Evolutionary conservation across 2,888 invertebrate genomes (phyloP), one percentile per base, ranked within the genome.

Genomic region (Dryadula phaetusa): DNA sequence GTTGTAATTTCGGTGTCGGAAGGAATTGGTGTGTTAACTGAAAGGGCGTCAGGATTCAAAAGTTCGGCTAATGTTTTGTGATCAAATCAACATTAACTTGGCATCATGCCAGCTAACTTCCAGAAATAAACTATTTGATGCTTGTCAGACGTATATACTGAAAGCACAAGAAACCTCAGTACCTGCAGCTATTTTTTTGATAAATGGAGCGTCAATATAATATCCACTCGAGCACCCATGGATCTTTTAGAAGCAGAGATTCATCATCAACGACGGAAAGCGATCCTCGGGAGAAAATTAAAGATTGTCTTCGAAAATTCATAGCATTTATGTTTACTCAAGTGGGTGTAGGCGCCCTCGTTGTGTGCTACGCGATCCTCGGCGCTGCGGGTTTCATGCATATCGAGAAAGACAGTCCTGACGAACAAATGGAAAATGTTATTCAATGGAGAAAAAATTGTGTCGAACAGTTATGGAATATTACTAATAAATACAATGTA

Each of bases 241-340:
- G 94, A 64, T 95, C 95, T 16, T 87, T 94, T 80, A 89, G 94
- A 70, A 95, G 95, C 76, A 92, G 93, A 44, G 95, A 95, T 32
- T 95, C 95, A 0, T 95, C 95, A 1, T 94, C 95, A 0, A 94
- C 95, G 20, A 94, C 94, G 49, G 94, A 94, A 67, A 93, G 94
- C 79, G 95, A 96, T 76, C 95, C 96, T 0, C 91, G 95, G 37
- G 96, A 96, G 80, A 96, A 95, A 79, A 94, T 97, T 66, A 97
- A 97, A 85, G 96, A 97, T 80, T 98, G 97, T 82, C 96, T 96
- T 78, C 94, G 98, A 49, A 97, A 97, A 85, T 94, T 97, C 76
- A 95, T 97, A 66, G 97, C 97, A 7, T 98, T 98, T 81, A 98
- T 98, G 97, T 98, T 97, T 90, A 98, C 98, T 7, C 97, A 97